Conservation (phyloP, 2,888 invertebrate genomes). For the Oligia latruncula region DNA sequence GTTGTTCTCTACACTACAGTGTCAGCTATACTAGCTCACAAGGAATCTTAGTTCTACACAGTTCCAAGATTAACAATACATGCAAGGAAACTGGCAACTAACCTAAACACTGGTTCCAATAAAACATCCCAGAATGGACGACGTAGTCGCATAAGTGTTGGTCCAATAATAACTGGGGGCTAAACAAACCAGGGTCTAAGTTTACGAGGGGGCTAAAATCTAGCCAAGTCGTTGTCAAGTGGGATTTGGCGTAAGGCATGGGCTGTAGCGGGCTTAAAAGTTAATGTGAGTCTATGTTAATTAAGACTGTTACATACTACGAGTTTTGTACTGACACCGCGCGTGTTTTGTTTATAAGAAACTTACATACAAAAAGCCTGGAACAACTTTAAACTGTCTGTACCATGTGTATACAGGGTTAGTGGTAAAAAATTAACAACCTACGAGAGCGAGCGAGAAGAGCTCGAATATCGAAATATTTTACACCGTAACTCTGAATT, state of each 20-base stretch:
- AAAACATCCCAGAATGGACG: slow-evolving; percentile 45
- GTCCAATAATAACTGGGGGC: slow-evolving; percentile 61
- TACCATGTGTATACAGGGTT: not conserved
- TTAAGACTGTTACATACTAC: not conserved
- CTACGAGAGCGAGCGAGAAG: no score
- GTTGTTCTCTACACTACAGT: not conserved
- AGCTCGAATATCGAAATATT: no score
- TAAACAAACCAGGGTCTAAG: slow-evolving; percentile 56
- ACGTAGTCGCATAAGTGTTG: slow-evolving; percentile 47
- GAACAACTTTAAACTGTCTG: no score
- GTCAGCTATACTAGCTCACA: not conserved
- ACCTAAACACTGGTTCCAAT: slow-evolving; percentile 14
- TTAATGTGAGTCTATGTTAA: not conserved
- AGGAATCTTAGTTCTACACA: slow-evolving; percentile 5
- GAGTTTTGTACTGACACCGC: not conserved
- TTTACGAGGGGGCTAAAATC: slow-evolving; percentile 61
- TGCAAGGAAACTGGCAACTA: slow-evolving; percentile 19
- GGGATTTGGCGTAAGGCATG: not conserved
- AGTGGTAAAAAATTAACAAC: no score
- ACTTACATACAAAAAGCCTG: no score
- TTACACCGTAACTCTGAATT: no score
- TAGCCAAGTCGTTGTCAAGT: slow-evolving; percentile 51
- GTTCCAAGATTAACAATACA: slow-evolving; percentile 28
- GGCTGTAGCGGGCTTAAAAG: slow-evolving; percentile 1
- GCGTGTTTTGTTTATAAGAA: no score